Base-by-base conservation (phyloP, 1,140 invertebrate species). In the Drosophila simulans region DNA sequence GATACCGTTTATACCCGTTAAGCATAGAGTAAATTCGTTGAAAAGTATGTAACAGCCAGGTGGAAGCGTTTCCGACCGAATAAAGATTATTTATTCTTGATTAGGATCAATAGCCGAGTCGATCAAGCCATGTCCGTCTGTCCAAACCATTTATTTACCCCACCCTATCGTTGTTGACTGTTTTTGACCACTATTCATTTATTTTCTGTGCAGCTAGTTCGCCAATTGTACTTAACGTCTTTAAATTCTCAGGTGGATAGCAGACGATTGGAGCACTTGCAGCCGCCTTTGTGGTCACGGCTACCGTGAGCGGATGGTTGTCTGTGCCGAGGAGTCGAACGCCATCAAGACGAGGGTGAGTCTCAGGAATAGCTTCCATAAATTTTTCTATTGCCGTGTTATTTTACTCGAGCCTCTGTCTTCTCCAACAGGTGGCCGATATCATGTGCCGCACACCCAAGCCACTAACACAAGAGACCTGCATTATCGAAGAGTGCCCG, bases 191-290 rank as follows among this genome's bases (percentile, higher is more conserved):
- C 60, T 80, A 65, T 71, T 88, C 86, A 77, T 71, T 73, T 69
- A 46, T 17, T 46, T 37, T 39, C 10, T 22, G 13, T 17, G 60
- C 49, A 46, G 64, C 72, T 71, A 72, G 65, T 84, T 85, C 64
- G 45, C 62, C 42, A 52, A n/a, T 22, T 82, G 60, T 31, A 39
- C 53, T 42, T 48, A 45, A 53, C 39, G 27, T 93, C 51, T 75
- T 39, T 31, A 22, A 37, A 54, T 71, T 57, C 43, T 64, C 93
- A 98, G 97, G 91, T 99, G 98, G 98, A 94, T 96, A 77, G 94
- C 95, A n/a, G 96, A 96, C 42, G 96, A 97, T 70, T 99, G 98
- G 97, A 96, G 96, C 49, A 92, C 94, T 37, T 98, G 97, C 92
- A 96, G 95, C 48, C 94, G 94, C 5, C 95, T 94, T n/a, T 98